Evolutionary conservation across 2,113 vertebrate species (phyloP), one percentile per base, ranked within the genome.

Genomic region (Pseudopodoces humilis): DNA sequence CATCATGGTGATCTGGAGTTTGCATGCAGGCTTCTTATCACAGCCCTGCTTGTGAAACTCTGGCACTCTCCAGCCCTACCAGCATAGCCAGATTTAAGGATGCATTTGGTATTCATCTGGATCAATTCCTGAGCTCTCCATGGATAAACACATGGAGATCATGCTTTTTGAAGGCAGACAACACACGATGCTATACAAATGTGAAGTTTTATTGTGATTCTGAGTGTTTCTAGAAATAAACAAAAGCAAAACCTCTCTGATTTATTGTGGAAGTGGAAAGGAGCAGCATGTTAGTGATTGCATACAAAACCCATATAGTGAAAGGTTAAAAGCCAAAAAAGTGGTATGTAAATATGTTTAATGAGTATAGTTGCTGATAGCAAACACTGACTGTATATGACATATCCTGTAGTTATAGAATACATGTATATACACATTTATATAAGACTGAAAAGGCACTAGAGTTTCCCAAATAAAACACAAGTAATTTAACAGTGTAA

Each of bases 361-460:
- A 80, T 85, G 85, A 82, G 37, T 59, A 63, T 47, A 63, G 37
- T 63, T 69, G 59, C 71, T 84, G 37, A 86, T 33, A 33, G 83
- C 92, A 90, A 93, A 68, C 72, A 70, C 67, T 83, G 90, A 59
- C 71, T 68, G 86, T 64, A 24, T 67, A 13, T 83, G 69, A 68
- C 47, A 83, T 83, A 80, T 25, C n/a, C 60, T 74, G 47, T 71
- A 47, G 31, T 88, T 90, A 75, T 8, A 90, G 85, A 95, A 62
- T 90, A 77, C 62, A 75, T 82, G 37, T 95, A 92, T 95, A 67
- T 96, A 95, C 82, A 96, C 35, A 47, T 88, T 88, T 92, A 84
- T 65, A 71, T 33, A 74, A 93, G 85, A 94, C 82, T 70, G 75
- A 75, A 94, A 97, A 97, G 96, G 96, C 96, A 97, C 96, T 96